phyloP scores from a whole-genome alignment of 2,113 vertebrate species.

The Xenopus laevis region DNA sequence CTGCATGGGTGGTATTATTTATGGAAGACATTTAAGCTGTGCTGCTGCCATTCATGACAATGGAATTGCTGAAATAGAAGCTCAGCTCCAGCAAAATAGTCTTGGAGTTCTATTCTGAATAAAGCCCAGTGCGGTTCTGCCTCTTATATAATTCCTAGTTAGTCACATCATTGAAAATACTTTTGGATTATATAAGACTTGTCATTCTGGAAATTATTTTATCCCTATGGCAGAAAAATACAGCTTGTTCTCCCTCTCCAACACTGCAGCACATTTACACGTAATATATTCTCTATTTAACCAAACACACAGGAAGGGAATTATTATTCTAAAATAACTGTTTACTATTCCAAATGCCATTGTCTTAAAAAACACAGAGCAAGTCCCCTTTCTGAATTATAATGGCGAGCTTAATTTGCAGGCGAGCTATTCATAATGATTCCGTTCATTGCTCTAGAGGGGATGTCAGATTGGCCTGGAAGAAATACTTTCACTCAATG shows the following conservation, averaged over 20 bases:
- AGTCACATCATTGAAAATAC: no score
- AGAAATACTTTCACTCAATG: slow-evolving; percentile 11
- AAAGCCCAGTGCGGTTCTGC: no score
- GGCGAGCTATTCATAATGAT: slow-evolving; percentile 10
- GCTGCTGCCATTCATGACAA: no score
- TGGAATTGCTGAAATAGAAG: no score
- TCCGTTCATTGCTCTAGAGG: neutral
- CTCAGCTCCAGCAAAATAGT: no score
- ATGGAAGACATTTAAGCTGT: no score
- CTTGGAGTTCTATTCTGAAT: no score
- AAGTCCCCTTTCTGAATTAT: neutral
- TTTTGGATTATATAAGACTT: neutral
- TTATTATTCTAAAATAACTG: slow-evolving; percentile 26
- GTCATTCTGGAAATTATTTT: neutral
- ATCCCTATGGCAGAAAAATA: neutral
- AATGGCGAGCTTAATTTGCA: slow-evolving; percentile 15
- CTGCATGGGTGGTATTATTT: no score
- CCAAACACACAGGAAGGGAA: slow-evolving; percentile 7
- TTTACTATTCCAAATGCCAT: slow-evolving; percentile 30
- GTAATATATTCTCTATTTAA: slow-evolving; percentile 19
- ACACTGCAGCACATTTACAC: neutral
- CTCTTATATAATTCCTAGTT: no score
- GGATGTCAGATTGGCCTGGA: slow-evolving; percentile 13
- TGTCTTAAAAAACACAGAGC: slow-evolving; percentile 2
- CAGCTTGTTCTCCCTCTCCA: neutral